Percentiles rank a stretch among this genome's conserved stretches.
phyloP scores from a whole-genome alignment of 64 coral and sea anemone genomes.

The Acropora yongei region DNA sequence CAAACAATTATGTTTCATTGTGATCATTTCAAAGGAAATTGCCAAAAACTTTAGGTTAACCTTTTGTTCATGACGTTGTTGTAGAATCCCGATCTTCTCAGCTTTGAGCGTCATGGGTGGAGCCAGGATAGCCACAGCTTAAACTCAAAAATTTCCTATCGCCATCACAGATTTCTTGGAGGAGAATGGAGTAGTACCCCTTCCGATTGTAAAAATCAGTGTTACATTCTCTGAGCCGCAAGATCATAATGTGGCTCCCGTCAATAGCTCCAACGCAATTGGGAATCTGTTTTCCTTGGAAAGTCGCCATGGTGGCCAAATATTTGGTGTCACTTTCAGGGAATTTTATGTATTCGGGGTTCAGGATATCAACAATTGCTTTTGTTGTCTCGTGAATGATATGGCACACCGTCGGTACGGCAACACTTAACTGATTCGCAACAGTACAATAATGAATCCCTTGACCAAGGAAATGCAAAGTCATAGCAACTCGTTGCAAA shows the following conservation, averaged over 20 bases:
- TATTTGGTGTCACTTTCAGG: background rate
- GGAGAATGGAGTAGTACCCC: no score
- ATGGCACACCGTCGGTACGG: background rate
- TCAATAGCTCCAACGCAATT: no score
- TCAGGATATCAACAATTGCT: constrained; percentile 16
- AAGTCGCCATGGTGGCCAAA: background rate
- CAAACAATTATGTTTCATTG: background rate
- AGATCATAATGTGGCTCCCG: no score
- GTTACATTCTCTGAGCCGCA: no score
- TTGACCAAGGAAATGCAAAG: constrained; percentile 25
- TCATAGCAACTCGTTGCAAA: background rate
- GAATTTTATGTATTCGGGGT: background rate
- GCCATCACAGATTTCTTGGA: constrained; percentile 1
- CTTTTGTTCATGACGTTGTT: background rate
- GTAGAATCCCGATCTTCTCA: constrained; percentile 1
- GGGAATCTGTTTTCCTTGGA: background rate
- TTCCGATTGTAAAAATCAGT: no score
- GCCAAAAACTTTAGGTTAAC: background rate
- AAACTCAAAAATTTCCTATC: background rate
- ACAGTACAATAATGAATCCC: constrained; percentile 11
- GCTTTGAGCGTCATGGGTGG: background rate
- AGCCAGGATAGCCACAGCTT: constrained; percentile 5
- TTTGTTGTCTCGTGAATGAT: constrained; percentile 23
- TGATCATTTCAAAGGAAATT: background rate
- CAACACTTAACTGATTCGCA: constrained; percentile 33